Conservation (phyloP, 2,797 vertebrate genomes). For the Crocidura indochinensis region DNA sequence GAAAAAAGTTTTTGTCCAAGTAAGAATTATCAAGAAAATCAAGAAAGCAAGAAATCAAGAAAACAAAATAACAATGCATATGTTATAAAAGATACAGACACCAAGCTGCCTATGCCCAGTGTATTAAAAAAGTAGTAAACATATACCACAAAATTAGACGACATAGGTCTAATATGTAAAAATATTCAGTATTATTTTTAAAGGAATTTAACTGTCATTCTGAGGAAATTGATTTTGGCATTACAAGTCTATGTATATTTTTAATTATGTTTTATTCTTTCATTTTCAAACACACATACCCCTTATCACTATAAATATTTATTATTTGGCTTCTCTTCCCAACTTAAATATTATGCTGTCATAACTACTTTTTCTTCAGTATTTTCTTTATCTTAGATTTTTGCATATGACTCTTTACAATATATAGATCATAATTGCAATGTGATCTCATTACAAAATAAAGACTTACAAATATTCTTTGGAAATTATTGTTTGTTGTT, state of each 20-base stretch:
- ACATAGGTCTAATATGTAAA: background rate
- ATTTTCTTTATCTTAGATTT: background rate
- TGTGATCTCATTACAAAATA: too few relatives aligned
- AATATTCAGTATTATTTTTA: background rate
- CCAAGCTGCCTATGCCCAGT: too few relatives aligned
- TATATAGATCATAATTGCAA: too few relatives aligned
- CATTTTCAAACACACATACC: too few relatives aligned
- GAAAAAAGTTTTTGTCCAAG: too few relatives aligned
- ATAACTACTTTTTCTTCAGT: too few relatives aligned
- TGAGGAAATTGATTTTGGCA: background rate
- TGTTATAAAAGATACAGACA: background rate
- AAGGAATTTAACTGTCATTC: background rate
- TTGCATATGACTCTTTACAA: background rate
- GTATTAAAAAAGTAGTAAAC: background rate
- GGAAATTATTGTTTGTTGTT: background rate
- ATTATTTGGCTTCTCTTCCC: too few relatives aligned
- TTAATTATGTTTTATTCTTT: too few relatives aligned
- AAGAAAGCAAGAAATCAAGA: background rate
- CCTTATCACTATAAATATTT: too few relatives aligned
- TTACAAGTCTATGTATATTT: too few relatives aligned
- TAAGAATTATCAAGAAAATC: too few relatives aligned
- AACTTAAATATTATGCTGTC: too few relatives aligned
- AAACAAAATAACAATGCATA: background rate
- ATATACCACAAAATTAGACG: background rate
- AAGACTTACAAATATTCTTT: background rate